Percentiles rank a stretch among this genome's conserved stretches.
phyloP scores from a whole-genome alignment of 2,113 vertebrate species.

The Nyctibius bracteatus region DNA sequence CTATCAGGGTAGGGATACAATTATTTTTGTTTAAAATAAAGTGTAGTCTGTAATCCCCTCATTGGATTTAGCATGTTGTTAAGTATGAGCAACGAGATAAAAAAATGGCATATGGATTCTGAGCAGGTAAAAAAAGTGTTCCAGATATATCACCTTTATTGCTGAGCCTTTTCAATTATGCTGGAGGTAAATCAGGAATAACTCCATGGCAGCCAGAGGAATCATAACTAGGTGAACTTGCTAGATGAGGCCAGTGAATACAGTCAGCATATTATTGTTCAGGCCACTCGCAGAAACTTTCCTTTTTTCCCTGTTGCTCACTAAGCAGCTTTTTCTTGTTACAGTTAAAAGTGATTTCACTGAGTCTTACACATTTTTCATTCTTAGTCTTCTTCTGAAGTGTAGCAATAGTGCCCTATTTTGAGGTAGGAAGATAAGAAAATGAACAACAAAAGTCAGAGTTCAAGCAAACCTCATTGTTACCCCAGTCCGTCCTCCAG shows the following conservation, averaged over 20 bases:
- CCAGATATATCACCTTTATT: background rate
- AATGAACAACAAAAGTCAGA: background rate
- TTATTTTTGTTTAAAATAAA: background rate
- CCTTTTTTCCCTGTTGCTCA: background rate
- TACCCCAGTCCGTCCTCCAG: background rate
- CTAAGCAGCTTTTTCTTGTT: background rate
- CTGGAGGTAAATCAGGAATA: background rate
- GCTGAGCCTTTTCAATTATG: background rate
- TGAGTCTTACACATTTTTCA: background rate
- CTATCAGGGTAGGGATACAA: background rate
- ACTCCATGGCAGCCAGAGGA: background rate
- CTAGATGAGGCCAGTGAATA: background rate
- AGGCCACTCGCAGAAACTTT: background rate
- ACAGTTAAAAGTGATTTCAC: background rate
- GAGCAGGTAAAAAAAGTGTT: background rate
- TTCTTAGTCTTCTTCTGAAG: background rate
- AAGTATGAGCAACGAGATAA: background rate
- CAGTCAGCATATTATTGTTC: background rate
- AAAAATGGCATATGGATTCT: background rate
- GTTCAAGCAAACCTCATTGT: background rate
- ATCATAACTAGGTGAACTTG: background rate
- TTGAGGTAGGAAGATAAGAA: background rate
- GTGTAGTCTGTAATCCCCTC: background rate
- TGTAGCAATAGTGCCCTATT: background rate
- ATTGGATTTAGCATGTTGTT: background rate